Evolutionary conservation across 2,113 vertebrate genomes (phyloP), one percentile per base, ranked within the genome.

Genomic region (Carassius carassius): DNA sequence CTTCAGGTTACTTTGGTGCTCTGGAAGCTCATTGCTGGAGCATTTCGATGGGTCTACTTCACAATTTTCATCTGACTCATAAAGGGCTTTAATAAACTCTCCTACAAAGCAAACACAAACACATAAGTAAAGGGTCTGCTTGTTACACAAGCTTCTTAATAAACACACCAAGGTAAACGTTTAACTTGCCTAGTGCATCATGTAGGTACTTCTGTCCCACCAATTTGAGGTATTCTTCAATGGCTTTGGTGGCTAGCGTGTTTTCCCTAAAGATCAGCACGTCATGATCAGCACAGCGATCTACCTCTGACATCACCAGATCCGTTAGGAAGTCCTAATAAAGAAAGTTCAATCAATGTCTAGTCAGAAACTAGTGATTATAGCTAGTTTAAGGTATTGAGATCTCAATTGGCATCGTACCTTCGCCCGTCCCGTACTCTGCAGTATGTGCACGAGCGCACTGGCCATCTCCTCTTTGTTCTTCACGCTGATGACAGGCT

Each of bases 261-360:
- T 99, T 99, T 93, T 99, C 97, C 90, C 98, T 95, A 95, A 99
- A 99, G 94, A 99, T 98, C 91, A 99, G 93, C 67, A 96, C 97
- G 11, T 99, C 97, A 0, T 99, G 97, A 12, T 99, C 97, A 14
- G 96, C 97, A 78, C 97, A 99, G 13, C 97, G 96, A 86, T 98
- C 97, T 19, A 99, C 96, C 90, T 99, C 98, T 0, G 97, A 97
- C 97, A 99, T 98, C 90, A 99, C 97, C 91, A 99, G 90, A 89
- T 99, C 98, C 0, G 97, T 98, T 85, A 99, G 91, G 91, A 99
- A 99, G 92, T 99, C 98, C 98, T 99, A 91, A 44, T 51, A 79
- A 17, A 83, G 19, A 47, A 67, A 32, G 56, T 86, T 85, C 84
- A 78, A 91, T 90, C 2, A 19, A 60, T 21, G 17, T 49, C 37